Evolutionary conservation across 2,888 invertebrate genomes (phyloP), one percentile per base, ranked within the genome.

Genomic region (Aporophyla lueneburgensis): DNA sequence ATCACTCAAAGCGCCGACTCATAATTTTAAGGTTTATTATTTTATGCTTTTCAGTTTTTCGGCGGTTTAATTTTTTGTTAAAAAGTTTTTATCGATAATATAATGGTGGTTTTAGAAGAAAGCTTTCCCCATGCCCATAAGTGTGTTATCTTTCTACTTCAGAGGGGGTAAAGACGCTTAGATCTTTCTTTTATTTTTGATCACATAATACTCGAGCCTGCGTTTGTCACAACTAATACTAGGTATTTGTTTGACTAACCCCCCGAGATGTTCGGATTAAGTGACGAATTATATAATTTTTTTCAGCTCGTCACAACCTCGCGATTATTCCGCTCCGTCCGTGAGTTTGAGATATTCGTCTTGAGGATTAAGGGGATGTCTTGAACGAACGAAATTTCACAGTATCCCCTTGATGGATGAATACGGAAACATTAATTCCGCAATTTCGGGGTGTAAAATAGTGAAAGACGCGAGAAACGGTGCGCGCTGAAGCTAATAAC

Each of bases 321-420:
- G 92, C 94, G 95, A 94, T 95, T 95, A 95, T 94, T 93, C 93
- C 93, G 93, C 94, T 93, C 88, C 92, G 93, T 93, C 89, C 94
- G 92, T 95, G 95, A 95, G 94, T 95, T 95, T 94, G 93, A 94
- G 96, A 95, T 95, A 96, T 96, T 95, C 96, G 95, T 96, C 95
- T 95, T 95, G 89, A 91, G 95, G 96, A 95, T 96, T 96, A 96
- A 92, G 94, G 94, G 93, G 92, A 88, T 91, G 95, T 92, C 93
- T 93, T 92, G 93, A 92, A 90, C 90, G 92, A 93, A 93, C 93
- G 93, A 94, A 94, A 94, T 95, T 95, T 95, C 93, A 94, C 93
- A 94, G 94, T 92, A 93, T 93, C 93, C 93, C 91, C 94, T 91
- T 95, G 95, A 95, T 94, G 94, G 94, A 95, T 95, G 95, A 94